phyloP scores from a whole-genome alignment of 2,888 invertebrate genomes.

The Trichacis sp. region DNA sequence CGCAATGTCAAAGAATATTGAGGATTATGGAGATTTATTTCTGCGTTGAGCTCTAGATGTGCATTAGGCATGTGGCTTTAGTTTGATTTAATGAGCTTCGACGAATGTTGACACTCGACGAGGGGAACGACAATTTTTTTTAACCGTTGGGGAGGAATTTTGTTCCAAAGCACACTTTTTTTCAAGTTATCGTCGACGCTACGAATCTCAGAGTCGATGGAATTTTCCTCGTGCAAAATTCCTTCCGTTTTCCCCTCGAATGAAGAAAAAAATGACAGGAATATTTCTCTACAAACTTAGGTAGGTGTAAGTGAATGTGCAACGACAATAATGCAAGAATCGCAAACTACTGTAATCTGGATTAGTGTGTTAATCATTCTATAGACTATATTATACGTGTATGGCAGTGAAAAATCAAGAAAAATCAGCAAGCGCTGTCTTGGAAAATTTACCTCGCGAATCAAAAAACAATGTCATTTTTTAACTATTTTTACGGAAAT shows the following conservation, averaged over 20 bases:
- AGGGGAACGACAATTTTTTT: no score
- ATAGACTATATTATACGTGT: neutral
- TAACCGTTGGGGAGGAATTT: no score
- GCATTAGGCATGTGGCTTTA: neutral
- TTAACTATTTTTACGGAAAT: neutral
- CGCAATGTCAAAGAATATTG: no score
- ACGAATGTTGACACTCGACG: no score
- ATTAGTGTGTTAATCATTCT: conserved; percentile 16
- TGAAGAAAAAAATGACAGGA: neutral
- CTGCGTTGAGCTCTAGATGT: neutral
- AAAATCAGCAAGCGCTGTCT: no score
- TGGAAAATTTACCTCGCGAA: no score
- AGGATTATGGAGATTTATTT: neutral
- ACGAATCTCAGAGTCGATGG: no score
- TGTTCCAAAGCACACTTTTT: no score
- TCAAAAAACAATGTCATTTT: neutral
- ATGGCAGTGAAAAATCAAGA: no score
- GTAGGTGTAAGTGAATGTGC: conserved; percentile 65
- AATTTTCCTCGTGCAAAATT: no score
- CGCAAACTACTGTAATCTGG: conserved; percentile 43
- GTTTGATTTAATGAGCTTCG: no score
- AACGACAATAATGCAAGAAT: conserved; percentile 64
- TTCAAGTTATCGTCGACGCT: no score
- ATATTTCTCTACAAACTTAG: conserved; percentile 42
- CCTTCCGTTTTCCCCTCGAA: neutral